These are phyloP conservation scores for Drosophila auraria DNA, from an alignment of 1,140 invertebrate genomes.

Conservation along the genomic window DNA sequence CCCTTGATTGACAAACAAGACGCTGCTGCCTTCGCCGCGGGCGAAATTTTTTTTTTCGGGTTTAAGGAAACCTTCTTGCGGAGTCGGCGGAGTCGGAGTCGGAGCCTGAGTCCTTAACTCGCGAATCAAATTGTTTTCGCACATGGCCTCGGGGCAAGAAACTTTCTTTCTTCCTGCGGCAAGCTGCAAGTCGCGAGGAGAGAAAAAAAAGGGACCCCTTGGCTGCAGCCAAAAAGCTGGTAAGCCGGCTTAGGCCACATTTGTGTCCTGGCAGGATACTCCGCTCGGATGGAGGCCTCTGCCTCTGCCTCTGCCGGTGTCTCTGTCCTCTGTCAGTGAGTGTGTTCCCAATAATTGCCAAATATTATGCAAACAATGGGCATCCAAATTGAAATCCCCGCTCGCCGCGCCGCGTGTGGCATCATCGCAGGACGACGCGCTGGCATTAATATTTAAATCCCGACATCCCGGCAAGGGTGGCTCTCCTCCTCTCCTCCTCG, in stretches of 20 bases:
- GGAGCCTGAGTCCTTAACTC: conserved; percentile 8
- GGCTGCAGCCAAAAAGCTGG: conserved; percentile 32
- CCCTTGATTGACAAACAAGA: conserved; percentile 64
- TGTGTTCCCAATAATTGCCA: conserved; percentile 79
- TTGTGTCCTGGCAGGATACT: conserved; percentile 46
- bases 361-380: conserved; percentile 84
- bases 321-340: conserved; percentile 79
- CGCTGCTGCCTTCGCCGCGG: conserved; percentile 45
- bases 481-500: conserved; percentile 17
- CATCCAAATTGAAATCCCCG: conserved; percentile 62
- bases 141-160: conserved; percentile 51
- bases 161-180: conserved; percentile 57
- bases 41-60: conserved; percentile 19
- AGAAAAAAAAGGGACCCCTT: background rate
- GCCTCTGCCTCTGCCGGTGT: background rate
- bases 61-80: conserved; percentile 12
- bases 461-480: conserved; percentile 15
- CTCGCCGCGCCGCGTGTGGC: conserved; percentile 79
- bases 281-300: background rate
- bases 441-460: conserved; percentile 79
- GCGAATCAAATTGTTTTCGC: conserved; percentile 45
- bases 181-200: conserved; percentile 42
- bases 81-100: conserved; percentile 11
- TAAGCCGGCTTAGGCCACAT: conserved; percentile 73
- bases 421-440: conserved; percentile 25